Evolutionary conservation across 2,797 vertebrate species (phyloP).

Genomic region (Melanotaenia maccullochi): DNA sequence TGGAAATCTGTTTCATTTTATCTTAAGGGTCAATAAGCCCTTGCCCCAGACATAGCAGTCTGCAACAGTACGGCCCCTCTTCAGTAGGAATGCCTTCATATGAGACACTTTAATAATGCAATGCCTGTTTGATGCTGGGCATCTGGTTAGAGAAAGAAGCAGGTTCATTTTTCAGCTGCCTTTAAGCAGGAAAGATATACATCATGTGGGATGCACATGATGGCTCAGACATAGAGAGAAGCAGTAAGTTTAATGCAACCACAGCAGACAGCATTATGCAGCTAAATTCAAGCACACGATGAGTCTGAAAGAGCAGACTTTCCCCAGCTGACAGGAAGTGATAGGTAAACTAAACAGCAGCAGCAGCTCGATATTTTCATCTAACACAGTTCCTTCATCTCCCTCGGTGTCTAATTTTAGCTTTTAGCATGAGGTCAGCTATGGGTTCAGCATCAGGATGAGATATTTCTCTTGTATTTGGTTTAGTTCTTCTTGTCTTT

Average conservation of each 20-base stretch:
- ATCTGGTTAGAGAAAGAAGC: constrained; percentile 41
- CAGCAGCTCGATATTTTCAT: constrained; percentile 43
- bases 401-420: constrained; percentile 48
- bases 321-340: constrained; percentile 20
- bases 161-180: constrained; percentile 36
- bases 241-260: constrained; percentile 1
- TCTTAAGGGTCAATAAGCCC: constrained; percentile 39
- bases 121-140: constrained; percentile 41
- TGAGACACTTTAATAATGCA: constrained; percentile 41
- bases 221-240: constrained; percentile 19
- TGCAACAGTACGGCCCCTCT: constrained; percentile 20
- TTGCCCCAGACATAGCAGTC: constrained; percentile 42
- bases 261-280: constrained; percentile 8
- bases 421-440: constrained; percentile 36
- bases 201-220: constrained; percentile 52
- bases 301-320: constrained; percentile 3
- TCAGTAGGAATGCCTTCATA: constrained; percentile 34
- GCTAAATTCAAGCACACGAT: constrained; percentile 17
- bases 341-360: constrained; percentile 38
- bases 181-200: constrained; percentile 29
- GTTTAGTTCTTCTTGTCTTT: constrained; percentile 61
- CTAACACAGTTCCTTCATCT: constrained; percentile 29
- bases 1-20: constrained; percentile 70
- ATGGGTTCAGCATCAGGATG: constrained; percentile 55
- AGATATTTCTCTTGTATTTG: constrained; percentile 65